Evolutionary conservation across 2,797 vertebrate species (phyloP), one percentile per base, ranked within the genome.

Genomic region (Enteromius treurensis): DNA sequence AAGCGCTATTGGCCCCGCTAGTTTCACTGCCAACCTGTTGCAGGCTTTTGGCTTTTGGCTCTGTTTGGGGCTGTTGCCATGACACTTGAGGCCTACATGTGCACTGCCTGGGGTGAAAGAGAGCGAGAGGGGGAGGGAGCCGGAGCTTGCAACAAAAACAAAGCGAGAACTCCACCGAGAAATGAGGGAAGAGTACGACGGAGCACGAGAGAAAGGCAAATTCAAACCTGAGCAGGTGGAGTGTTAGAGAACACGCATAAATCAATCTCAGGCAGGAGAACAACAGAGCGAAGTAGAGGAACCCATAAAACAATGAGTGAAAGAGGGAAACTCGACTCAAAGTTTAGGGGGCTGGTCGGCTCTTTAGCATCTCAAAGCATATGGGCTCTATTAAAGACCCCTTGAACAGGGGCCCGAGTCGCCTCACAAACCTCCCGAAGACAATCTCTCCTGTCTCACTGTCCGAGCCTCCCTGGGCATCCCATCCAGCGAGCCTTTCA

Each of bases 311-410:
- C 77, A 75, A 76, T 82, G 78, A 87, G 76, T 81, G 73, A 86
- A 14, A 80, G 73, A 21, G 69, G n/a, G 55, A 68, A 42, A 80
- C 81, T 47, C 77, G 60, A 86, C 82, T 47, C 79, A 67, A 88
- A 84, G 88, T 90, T 53, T 84, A 82, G 82, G 76, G 80, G 87
- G 90, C 89, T 84, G 82, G 90, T 90, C 88, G 84, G 90, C 88
- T 92, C 86, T 91, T 93, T 93, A 92, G 91, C 92, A 92, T 94
- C 90, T 95, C 91, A 93, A 93, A 94, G 92, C 93, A 93, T 92
- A 90, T 93, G 90, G 91, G 92, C 89, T 92, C 87, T 89, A 92
- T 93, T 93, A 89, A 82, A 89, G 86, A 55, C 23, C 90, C 83
- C 69, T 89, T 85, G 71, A 73, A 80, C 49, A 87, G 85, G 90